Evolutionary conservation across 2,888 invertebrate species (phyloP).

Genomic region (Didymodactylos carnosus): DNA sequence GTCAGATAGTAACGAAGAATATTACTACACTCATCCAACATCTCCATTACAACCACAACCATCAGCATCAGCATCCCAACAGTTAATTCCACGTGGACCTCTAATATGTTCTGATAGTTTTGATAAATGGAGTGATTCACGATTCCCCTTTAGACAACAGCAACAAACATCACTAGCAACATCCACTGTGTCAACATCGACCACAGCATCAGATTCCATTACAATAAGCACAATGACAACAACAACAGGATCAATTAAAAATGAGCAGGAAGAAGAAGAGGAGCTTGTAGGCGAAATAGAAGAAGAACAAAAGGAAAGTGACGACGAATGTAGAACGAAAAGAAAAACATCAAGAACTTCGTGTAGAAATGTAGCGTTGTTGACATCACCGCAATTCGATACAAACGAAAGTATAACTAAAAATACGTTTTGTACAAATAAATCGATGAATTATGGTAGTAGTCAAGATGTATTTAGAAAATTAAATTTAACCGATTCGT

Average conservation of each 20-base stretch:
- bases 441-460: not conserved
- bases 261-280: not conserved
- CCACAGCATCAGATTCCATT: not conserved
- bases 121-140: not conserved
- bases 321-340: not conserved
- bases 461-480: not conserved
- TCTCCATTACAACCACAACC: not conserved
- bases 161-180: not conserved
- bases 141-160: not conserved
- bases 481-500: not conserved
- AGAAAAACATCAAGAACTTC: not conserved
- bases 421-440: not conserved
- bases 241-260: not conserved
- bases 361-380: not conserved
- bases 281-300: not conserved
- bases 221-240: not conserved
- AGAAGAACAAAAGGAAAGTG: no score
- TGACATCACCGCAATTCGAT: not conserved
- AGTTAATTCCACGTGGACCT: constrained; percentile 11
- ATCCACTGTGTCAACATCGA: not conserved
- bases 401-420: not conserved
- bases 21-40: not conserved
- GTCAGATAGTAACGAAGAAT: not conserved
- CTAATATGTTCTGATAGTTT: constrained; percentile 11
- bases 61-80: not conserved